Base-by-base conservation (phyloP, 2,888 invertebrate species). In the Meteorus cinctellus region DNA sequence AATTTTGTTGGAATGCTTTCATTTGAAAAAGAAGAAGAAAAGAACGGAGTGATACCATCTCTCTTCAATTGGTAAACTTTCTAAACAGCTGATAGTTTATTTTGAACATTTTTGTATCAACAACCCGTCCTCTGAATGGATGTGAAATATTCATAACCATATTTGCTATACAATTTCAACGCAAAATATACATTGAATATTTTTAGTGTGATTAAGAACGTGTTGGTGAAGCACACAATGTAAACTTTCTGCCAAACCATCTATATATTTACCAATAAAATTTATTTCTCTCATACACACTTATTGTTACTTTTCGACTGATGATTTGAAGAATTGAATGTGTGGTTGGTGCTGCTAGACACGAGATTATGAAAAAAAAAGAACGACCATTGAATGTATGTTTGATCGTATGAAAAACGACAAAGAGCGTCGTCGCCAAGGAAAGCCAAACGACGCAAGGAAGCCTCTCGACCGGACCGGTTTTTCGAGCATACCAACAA, bases 401-500 rank as follows among this genome's bases (percentile, higher is more conserved):
- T 48, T 63, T 45, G 31, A 41, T 62, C 29, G 14, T n/a, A n/a
- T 19, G 45, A 62, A 72, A 60, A 36, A 68, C 72, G 69, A 51
- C 65, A 48, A 69, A 62, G 72, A 76, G 76, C 76, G 76, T 76
- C 76, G 76, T 76, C 76, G 59, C 76, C 72, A 76, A 76, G 76
- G 76, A 76, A 72, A 73, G 72, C 69, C 69, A 76, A 73, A 76
- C 76, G 76, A 76, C 76, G 76, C 76, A 69, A 72, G 72, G 76
- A 76, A 76, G 76, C 69, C 76, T 63, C 71, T 24, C 74, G 68
- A 76, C 76, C 72, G 76, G 76, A 76, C 76, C 72, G 76, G 76
- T 76, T 76, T 76, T 34, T 51, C 59, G 69, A 62, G 51, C 65
- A 76, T 75, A 75, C 67, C 67, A 72, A 1, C 66, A 51, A 73